Base-by-base conservation (phyloP, 2,888 invertebrate genomes). In the Drosophila lacicola region DNA sequence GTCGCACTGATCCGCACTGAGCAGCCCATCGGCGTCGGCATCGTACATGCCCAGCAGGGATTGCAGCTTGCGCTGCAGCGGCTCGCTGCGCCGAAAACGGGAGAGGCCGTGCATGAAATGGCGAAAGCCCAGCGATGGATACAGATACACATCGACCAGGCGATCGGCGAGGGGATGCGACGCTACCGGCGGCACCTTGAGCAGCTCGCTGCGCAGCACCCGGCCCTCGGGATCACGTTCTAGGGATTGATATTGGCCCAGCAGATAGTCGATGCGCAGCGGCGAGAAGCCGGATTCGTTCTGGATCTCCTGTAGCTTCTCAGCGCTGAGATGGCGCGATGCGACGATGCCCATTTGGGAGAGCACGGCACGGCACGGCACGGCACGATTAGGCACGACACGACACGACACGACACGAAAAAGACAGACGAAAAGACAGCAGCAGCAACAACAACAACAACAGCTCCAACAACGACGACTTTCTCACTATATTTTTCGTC, bases 271-370 rank as follows among this genome's bases (percentile, higher is more conserved):
- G 25, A 82, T 65, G 10, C 68, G 62, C 0, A 44, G 25, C 6
- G 42, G 34, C 14, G 79, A 74, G 44, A 79, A 79, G 0, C 80
- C 79, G 5, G 79, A 51, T 13, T 74, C 82, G 10, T 11, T 54
- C 9, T 74, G 57, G 1, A 82, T 61, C 6, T 45, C 21, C 0
- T 41, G 14, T 14, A 71, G n/a, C 17, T 63, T 63, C 17, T 65
- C 67, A 13, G 14, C 36, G 37, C 63, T 63, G 29, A 79, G n/a
- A 4, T 68, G 51, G 4, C 79, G 45, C 0, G 80, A 66, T 11
- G 65, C 44, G 2, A 68, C 50, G 8, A 63, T 63, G 10, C 80
- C 79, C 82, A 79, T 79, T 79, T 34, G 36, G 36, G 10, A 11
- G 36, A 13, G 13, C 13, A 34, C 10, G 34, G 11, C 34, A 11